Evolutionary conservation across 2,113 vertebrate species (phyloP), one percentile per base, ranked within the genome.

Genomic region (Odontesthes bonariensis): DNA sequence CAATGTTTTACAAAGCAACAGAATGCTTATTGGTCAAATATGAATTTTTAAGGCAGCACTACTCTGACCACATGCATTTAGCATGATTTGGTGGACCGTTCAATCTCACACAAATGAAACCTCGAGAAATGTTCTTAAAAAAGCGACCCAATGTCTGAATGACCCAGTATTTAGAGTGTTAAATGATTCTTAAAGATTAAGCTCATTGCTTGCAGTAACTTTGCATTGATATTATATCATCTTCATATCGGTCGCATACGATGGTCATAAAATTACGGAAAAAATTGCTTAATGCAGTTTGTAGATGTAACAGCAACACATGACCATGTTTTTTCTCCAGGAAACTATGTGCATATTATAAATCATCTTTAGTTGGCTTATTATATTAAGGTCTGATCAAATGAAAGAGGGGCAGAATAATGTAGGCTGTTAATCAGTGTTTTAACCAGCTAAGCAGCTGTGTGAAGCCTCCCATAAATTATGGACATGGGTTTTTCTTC

Each of bases 381-480:
- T 49, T 17, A 12, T 49, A n/a, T 49, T 49, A 19, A 19, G 17
- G 17, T 49, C 2, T 49, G 46, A 49, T 49, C 19, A 49, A 49
- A 58, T 1, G 13, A 70, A 58, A 65, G 22, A n/a, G 17, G 73
- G 20, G 38, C 40, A 11, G 13, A 32, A 51, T 64, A 73, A 44
- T 47, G 11, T 11, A 8, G 19, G 35, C 46, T 54, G 63, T 77
- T 77, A 53, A 82, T 83, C 72, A n/a, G 58, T 6, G 51, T 62
- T 81, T 84, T 78, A 83, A 83, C 55, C 69, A 74, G 72, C 38
- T 55, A 69, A 78, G 69, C 72, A 64, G 27, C 58, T 49, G 52
- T 64, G 55, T 3, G 13, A 57, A 66, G 62, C 68, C 35, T 72
- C 70, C 61, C 61, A 83, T 89, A 75, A 83, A 88, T 89, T 83